These are phyloP conservation scores for Cheilosia scutellata DNA, from an alignment of 2,888 invertebrate species.

Conservation along the genomic window DNA sequence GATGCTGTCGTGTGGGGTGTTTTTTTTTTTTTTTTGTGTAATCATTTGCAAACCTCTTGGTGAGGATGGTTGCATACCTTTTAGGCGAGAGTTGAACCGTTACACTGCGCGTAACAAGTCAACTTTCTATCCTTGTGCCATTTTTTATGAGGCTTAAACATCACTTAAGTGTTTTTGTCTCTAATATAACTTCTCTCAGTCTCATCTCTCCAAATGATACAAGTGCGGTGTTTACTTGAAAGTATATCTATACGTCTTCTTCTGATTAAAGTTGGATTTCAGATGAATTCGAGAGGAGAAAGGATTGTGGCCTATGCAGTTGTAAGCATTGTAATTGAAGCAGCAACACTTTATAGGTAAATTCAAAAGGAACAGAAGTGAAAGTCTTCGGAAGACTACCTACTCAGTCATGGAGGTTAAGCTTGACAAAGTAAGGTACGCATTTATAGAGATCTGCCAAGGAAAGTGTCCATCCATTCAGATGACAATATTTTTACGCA, in stretches of 20 bases:
- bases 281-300: constrained; percentile 2
- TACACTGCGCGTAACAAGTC: constrained; percentile 61
- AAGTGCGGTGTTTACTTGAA: constrained; percentile 9
- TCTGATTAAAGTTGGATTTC: constrained; percentile 4
- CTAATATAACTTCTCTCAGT: constrained; percentile 37
- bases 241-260: background rate
- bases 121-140: constrained; percentile 72
- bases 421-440: no score
- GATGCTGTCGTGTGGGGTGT: constrained; percentile 22
- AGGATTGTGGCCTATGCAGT: background rate
- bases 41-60: constrained; percentile 46
- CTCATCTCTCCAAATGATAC: constrained; percentile 2
- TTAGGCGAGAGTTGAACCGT: constrained; percentile 69
- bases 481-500: no score
- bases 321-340: background rate
- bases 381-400: no score
- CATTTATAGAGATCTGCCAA: no score
- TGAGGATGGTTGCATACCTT: constrained; percentile 41
- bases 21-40: constrained; percentile 47
- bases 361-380: no score
- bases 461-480: no score
- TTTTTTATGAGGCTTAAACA: constrained; percentile 48
- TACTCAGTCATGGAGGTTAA: no score
- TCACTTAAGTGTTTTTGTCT: constrained; percentile 33
- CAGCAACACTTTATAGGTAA: no score